phyloP scores from a whole-genome alignment of 2,797 vertebrate species.

The Ciconia nigra region DNA sequence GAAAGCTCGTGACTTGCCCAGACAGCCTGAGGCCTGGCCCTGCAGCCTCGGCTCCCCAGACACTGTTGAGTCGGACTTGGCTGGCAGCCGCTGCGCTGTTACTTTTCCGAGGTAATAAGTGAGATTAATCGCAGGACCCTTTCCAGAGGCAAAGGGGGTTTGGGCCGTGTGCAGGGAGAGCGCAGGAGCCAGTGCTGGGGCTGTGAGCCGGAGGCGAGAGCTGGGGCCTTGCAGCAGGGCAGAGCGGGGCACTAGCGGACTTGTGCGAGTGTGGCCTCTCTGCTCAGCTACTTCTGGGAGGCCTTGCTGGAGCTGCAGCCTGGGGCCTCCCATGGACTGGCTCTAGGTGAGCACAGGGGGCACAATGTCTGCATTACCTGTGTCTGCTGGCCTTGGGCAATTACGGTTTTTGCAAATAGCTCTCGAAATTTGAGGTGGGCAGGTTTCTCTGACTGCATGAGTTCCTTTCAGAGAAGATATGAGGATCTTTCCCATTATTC shows the following conservation, averaged over 20 bases:
- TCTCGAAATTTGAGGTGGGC: not conserved
- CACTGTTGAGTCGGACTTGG: slow-evolving; percentile 72
- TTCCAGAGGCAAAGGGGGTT: slow-evolving; percentile 64
- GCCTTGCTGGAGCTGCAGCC: not conserved
- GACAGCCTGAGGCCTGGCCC: slow-evolving; percentile 77
- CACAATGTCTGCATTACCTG: accelerated
- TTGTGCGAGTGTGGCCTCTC: not conserved
- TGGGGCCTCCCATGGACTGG: not conserved
- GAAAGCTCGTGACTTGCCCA: slow-evolving; percentile 74
- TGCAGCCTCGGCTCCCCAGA: slow-evolving; percentile 72
- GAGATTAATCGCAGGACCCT: slow-evolving; percentile 75
- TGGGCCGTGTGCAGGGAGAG: slow-evolving; percentile 53
- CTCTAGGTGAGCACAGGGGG: not conserved
- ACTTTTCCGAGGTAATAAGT: slow-evolving; percentile 75
- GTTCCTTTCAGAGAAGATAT: not conserved
- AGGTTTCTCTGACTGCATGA: not conserved
- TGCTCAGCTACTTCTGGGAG: accelerated
- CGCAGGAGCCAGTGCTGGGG: slow-evolving; percentile 5
- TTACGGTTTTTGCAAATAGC: not conserved
- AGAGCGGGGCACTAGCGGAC: not conserved
- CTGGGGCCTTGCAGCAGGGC: slow-evolving; percentile 8
- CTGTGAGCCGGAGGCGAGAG: not conserved
- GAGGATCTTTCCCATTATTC: not conserved
- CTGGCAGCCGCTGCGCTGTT: slow-evolving; percentile 70
- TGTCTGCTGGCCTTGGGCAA: not conserved